A percentile compares a stretch with the other conserved stretches of the same genome.
phyloP scores from a whole-genome alignment of 2,888 invertebrate species.

The Polymixis flavicincta region DNA sequence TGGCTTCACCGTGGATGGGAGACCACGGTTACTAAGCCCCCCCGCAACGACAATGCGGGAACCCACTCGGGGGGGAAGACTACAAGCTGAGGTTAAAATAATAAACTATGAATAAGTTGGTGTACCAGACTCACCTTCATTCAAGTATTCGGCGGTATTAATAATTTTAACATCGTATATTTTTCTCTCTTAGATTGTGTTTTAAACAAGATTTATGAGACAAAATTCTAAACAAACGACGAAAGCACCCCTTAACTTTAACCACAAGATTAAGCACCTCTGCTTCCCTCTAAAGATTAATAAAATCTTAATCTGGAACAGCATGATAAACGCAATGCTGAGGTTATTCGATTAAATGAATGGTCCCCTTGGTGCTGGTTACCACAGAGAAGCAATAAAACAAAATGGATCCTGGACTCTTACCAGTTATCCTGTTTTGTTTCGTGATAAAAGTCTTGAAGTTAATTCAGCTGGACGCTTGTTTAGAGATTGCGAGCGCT shows the following conservation, averaged over 20 bases:
- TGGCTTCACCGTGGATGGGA: no score
- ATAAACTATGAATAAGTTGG: neutral
- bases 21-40: no score
- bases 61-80: no score
- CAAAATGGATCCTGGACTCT: slow-evolving; percentile 68
- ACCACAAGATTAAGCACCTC: slow-evolving; percentile 49
- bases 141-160: neutral
- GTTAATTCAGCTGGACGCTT: slow-evolving; percentile 58
- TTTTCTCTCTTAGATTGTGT: neutral
- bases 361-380: slow-evolving; percentile 71
- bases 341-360: slow-evolving; percentile 75
- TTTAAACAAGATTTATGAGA: slow-evolving; percentile 1
- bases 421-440: slow-evolving; percentile 63
- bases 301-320: slow-evolving; percentile 66
- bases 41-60: no score
- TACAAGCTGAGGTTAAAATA: no score
- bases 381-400: slow-evolving; percentile 70
- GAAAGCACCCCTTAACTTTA: slow-evolving; percentile 11
- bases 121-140: neutral
- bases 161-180: neutral
- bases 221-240: slow-evolving; percentile 26
- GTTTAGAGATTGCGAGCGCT: slow-evolving; percentile 44
- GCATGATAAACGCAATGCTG: slow-evolving; percentile 59
- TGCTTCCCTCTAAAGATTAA: slow-evolving; percentile 62
- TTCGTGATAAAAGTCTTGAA: slow-evolving; percentile 57